Conservation (phyloP, 2,797 vertebrate genomes). For the Fringilla coelebs region DNA sequence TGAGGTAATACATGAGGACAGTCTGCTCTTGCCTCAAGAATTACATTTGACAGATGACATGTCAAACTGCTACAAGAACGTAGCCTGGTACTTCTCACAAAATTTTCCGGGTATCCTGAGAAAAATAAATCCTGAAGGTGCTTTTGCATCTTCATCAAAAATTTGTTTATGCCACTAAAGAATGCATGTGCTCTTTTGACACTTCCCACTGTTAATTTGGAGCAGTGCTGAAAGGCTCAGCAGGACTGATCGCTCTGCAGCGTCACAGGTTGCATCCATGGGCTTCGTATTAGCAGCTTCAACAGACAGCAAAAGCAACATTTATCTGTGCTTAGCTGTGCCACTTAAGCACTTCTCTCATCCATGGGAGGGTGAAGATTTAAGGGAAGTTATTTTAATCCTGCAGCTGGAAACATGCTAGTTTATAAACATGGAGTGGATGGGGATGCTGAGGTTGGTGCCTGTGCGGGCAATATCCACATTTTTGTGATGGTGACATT, state of each 20-base stretch:
- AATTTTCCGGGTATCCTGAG: not conserved
- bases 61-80: not conserved
- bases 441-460: not conserved
- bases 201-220: not conserved
- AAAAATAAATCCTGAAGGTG: not conserved
- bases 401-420: not conserved
- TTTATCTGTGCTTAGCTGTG: not conserved
- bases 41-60: not conserved
- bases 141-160: not conserved
- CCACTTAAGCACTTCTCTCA: not conserved
- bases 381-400: not conserved
- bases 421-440: not conserved
- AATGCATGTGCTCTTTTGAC: not conserved
- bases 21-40: conserved; percentile 4
- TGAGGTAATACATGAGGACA: not conserved
- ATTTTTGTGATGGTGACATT: not conserved
- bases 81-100: not conserved
- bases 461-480: not conserved
- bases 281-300: not conserved
- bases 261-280: not conserved
- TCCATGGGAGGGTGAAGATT: not conserved
- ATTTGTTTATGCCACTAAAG: not conserved
- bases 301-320: not conserved
- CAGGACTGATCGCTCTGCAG: not conserved
- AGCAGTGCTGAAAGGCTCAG: not conserved